Percentiles rank a stretch among this genome's conserved stretches.
Conservation (phyloP, 2,888 invertebrate species). For the Meta bourneti region DNA sequence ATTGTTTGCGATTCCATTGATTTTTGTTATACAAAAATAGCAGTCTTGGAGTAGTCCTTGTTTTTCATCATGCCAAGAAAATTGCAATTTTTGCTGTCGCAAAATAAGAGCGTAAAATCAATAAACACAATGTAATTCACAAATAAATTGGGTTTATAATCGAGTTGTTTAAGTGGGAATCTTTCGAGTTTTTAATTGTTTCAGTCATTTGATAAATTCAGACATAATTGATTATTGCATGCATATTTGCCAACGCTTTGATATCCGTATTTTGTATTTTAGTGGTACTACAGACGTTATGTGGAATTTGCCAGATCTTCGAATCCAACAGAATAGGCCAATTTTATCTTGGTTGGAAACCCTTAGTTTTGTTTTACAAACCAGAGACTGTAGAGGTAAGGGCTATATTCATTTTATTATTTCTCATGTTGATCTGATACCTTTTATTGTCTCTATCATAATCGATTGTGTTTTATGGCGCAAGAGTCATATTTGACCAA, state of each 20-base stretch:
- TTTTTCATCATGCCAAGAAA: no score
- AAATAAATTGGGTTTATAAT: not conserved
- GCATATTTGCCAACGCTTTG: not conserved
- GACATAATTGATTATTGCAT: not conserved
- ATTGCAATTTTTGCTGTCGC: no score
- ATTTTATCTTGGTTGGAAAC: slow-evolving; percentile 76
- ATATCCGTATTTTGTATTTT: not conserved
- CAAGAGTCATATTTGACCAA: not conserved
- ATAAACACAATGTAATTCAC: not conserved
- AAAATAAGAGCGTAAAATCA: not conserved
- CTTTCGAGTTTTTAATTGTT: not conserved
- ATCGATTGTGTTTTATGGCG: not conserved
- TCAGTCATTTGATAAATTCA: not conserved
- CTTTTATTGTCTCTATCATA: not conserved
- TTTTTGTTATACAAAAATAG: no score
- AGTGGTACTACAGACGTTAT: slow-evolving; percentile 62
- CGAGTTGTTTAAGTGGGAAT: not conserved
- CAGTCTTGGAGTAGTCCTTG: no score
- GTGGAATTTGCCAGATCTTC: slow-evolving; percentile 75
- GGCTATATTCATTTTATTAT: not conserved
- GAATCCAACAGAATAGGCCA: slow-evolving; percentile 73
- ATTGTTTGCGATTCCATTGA: no score
- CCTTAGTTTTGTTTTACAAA: slow-evolving; percentile 77
- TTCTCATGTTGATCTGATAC: not conserved
- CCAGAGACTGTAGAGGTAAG: slow-evolving; percentile 78